Evolutionary conservation across 2,888 invertebrate genomes (phyloP).

Genomic region (Eristalinus aeneus): DNA sequence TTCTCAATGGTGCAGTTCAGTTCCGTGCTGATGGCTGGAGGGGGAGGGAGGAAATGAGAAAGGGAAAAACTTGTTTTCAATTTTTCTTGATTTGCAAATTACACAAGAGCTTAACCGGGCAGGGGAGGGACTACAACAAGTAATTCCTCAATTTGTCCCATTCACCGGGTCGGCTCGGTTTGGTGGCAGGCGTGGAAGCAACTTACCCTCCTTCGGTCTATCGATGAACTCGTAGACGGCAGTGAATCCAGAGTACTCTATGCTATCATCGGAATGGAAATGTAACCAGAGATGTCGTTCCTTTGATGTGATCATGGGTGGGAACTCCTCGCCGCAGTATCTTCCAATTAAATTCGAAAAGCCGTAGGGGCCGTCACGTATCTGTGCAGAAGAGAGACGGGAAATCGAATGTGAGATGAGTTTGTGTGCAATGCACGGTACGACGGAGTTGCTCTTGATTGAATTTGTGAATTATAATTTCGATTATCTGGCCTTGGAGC

Average conservation of each 20-base stretch:
- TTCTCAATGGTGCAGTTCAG: slow-evolving; percentile 84
- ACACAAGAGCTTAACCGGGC: not conserved
- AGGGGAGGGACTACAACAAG: not conserved
- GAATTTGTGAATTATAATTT: slow-evolving; percentile 40
- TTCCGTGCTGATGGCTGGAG: slow-evolving; percentile 77
- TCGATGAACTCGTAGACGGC: slow-evolving; percentile 87
- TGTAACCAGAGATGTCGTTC: slow-evolving; percentile 89
- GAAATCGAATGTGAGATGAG: slow-evolving; percentile 20
- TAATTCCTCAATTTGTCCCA: not conserved
- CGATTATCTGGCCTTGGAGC: not conserved
- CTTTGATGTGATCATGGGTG: slow-evolving; percentile 87
- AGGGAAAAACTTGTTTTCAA: not conserved
- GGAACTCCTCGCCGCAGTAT: slow-evolving; percentile 88
- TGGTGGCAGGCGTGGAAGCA: not conserved
- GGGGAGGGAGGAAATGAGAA: not conserved
- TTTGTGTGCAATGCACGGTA: not conserved
- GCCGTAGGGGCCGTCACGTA: slow-evolving; percentile 91
- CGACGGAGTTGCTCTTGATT: slow-evolving; percentile 28
- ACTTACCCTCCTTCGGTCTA: slow-evolving; percentile 83
- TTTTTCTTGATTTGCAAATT: not conserved
- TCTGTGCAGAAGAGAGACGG: slow-evolving; percentile 75
- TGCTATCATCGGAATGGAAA: slow-evolving; percentile 90
- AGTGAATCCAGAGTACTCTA: slow-evolving; percentile 89
- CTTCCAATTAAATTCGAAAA: slow-evolving; percentile 85
- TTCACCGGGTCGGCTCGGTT: not conserved